Base-by-base conservation (phyloP, 2,888 invertebrate species). In the Drosophila subquinaria region DNA sequence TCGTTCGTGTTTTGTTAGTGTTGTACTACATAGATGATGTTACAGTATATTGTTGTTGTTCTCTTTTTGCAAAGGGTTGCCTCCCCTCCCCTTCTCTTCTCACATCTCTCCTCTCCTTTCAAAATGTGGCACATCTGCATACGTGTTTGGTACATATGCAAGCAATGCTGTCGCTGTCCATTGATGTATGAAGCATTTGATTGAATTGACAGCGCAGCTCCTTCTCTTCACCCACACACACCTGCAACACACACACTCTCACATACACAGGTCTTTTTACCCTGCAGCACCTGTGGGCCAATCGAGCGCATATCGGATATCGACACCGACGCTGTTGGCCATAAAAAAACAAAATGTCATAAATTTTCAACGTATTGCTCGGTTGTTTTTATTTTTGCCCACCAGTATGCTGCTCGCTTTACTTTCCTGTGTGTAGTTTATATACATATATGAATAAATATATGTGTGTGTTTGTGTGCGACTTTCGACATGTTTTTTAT, bases 131-230 rank as follows among this genome's bases (percentile, higher is more conserved):
- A 76, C 70, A 79, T 74, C 57, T 69, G 69, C 74, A 79, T 73
- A 60, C 53, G 35, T 35, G 48, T 59, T 47, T 59, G 59, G 13
- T 59, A 56, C 61, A 55, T 67, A 51, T 61, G 45, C 64, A 51
- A 38, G 61, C 79, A 74, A 69, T 47, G 60, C 69, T 69, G 77
- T 72, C 69, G 70, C 72, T 85, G 75, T 57, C 76, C 81, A 82
- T 88, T 87, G 87, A 87, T 90, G 89, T 88, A 87, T 87, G 87
- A 90, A 90, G 76, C 89, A 83, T 86, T 90, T 88, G 90, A 87
- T 87, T 87, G 90, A 88, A 87, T 88, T 87, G 87, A 87, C 87
- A 88, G 88, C 71, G 50, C 27, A 27, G 5, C 27, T 27, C 27
- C 27, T 5, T 27, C 27, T 27, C 27, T 27, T 27, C 5, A 27